A percentile compares a stretch with the other conserved stretches of the same genome.
These are phyloP conservation scores for Urocyon cinereoargenteus DNA, from an alignment of 2,797 vertebrate genomes.

Conservation along the genomic window DNA sequence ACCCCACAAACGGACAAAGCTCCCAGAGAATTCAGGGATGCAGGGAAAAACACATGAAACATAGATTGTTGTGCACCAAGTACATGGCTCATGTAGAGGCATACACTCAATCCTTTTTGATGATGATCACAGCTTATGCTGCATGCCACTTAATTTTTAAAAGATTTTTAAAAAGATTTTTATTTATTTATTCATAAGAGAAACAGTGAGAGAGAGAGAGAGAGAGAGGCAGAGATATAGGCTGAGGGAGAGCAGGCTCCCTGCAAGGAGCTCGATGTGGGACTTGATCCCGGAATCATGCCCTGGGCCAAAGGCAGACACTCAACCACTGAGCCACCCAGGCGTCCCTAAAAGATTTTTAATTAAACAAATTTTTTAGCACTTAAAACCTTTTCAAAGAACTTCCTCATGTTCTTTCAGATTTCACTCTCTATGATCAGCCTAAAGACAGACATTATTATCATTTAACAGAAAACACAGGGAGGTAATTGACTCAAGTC, in stretches of 20 bases:
- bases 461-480: slow-evolving; percentile 46
- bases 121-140: neutral
- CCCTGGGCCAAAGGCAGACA: too few relatives aligned
- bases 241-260: too few relatives aligned
- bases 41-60: neutral
- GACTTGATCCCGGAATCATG: too few relatives aligned
- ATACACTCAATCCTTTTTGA: neutral
- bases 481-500: slow-evolving; percentile 39
- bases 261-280: too few relatives aligned
- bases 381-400: slow-evolving; percentile 58
- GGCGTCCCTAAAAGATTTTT: neutral
- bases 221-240: too few relatives aligned
- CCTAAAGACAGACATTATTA: neutral
- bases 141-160: neutral
- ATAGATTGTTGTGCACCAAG: neutral
- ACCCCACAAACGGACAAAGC: neutral
- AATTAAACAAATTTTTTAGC: neutral
- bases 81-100: neutral
- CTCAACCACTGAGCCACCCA: too few relatives aligned
- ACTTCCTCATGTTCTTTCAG: slow-evolving; percentile 21
- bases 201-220: too few relatives aligned
- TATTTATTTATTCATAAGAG: neutral
- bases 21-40: slow-evolving; percentile 7
- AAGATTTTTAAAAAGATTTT: neutral
- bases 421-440: slow-evolving; percentile 42